These are phyloP conservation scores for Mimachlamys varia DNA, from an alignment of 2,888 invertebrate species.

Conservation along the genomic window DNA sequence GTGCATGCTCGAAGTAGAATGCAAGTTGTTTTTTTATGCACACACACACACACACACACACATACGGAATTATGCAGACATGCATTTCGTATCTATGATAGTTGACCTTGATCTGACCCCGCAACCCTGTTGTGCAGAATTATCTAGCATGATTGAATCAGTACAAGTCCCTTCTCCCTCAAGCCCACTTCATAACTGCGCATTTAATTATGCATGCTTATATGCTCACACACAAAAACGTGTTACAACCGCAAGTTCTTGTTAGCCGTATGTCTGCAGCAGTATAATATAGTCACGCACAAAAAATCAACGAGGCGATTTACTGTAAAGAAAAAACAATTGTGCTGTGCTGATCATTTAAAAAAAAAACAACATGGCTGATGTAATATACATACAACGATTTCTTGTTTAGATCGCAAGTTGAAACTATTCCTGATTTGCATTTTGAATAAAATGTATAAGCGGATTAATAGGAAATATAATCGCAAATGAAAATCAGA, in stretches of 20 bases:
- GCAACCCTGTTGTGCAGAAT: not conserved
- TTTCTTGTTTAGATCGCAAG: not conserved
- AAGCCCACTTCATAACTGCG: not conserved
- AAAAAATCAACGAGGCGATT: slow-evolving; percentile 9
- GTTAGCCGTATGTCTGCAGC: not conserved
- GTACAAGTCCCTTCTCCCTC: slow-evolving; percentile 7
- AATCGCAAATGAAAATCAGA: too few species aligned
- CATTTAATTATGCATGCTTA: slow-evolving; percentile 7
- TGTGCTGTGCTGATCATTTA: not conserved
- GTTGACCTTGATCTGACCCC: not conserved
- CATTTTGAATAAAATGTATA: not conserved
- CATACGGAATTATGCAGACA: slow-evolving; percentile 24
- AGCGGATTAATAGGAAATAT: not conserved
- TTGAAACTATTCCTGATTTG: not conserved
- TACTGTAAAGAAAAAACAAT: not conserved
- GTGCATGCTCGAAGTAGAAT: not conserved
- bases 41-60: slow-evolving; percentile 10
- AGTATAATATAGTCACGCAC: slow-evolving; percentile 28
- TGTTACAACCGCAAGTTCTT: not conserved
- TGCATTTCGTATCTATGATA: not conserved
- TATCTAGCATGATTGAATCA: slow-evolving; percentile 16
- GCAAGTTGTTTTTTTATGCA: not conserved
- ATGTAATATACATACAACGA: not conserved
- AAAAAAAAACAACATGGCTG: not conserved
- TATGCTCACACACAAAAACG: slow-evolving; percentile 3